Evolutionary conservation across 1,140 invertebrate species (phyloP), one percentile per base, ranked within the genome.

Genomic region (Hyles vespertilio): DNA sequence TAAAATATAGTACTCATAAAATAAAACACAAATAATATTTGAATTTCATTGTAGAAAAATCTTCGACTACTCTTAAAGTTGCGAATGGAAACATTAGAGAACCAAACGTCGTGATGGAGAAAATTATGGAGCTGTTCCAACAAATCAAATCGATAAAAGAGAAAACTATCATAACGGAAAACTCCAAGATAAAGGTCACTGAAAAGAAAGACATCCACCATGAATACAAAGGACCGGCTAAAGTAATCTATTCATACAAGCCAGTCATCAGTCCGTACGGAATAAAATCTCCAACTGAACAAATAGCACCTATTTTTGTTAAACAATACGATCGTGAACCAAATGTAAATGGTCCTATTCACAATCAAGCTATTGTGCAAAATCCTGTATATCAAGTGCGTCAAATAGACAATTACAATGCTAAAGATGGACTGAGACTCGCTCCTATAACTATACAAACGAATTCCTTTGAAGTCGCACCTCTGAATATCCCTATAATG

Each of bases 391-490:
- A 48, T 48, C n/a, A 22, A 10, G 3, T 36, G 12, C 46, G 8
- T 40, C 44, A 60, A 51, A 34, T 40, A 12, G 65, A 46, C 47
- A 48, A 34, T 6, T 8, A 46, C 22, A n/a, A 58, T 11, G 36
- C 33, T 3, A 51, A 45, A 5, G 32, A 55, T 36, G 34, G 33
- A 33, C 48, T 44, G 4, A 45, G 54, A 1, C 34, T 44, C 3
- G 9, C 46, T 11, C 56, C 78, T 6, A 74, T 75, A 10, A 84
- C 72, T 4, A 65, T 87, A 49, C 84, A 87, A 68, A 86, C 83
- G 9, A 84, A 87, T 59, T 73, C 71, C 5, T 60, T 72, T 43
- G 77, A 87, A 67, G 82, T 87, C 44, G 60, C 72, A 49, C 84
- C 84, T 7, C 52, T 87, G 45, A 69, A 65, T 6, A 62, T 87